Evolutionary conservation across 2,797 vertebrate species (phyloP), one percentile per base, ranked within the genome.

Genomic region (Oreortyx pictus): DNA sequence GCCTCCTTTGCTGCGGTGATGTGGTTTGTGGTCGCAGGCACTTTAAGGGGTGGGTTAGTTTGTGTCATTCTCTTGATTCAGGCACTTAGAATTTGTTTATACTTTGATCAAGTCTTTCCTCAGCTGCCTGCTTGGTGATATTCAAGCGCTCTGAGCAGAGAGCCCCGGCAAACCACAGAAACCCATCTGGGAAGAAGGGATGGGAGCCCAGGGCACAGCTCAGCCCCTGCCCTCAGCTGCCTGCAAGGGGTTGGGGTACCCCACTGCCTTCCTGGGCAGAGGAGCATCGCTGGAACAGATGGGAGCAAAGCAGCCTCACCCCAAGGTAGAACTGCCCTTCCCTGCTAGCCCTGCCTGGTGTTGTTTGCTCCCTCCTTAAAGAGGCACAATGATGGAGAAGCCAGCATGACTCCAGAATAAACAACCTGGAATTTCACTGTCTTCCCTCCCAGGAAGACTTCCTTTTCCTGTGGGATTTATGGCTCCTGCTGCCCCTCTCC

Each of bases 21-120:
- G 93, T 91, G 88, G 93, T 94, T 90, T 95, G 93, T 84, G 92
- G 95, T 83, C 82, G 31, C 66, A 52, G 44, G 76, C 88, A 72
- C 82, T 85, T 85, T 33, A 44, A 66, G 75, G 77, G 59, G 31
- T 79, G 76, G 76, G 78, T 84, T 39, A 76, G 71, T 56, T 61
- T 67, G 83, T 86, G 80, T 88, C 93, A 74, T 54, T 92, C 70
- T 89, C 54, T 44, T 7, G 29, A 57, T 56, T 71, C 60, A 46
- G 74, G 74, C 43, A 2, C 62, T 77, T 31, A 35, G 64, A 24
- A 59, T 35, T 72, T 70, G 83, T 88, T 85, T 87, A 33, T 56
- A 13, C 52, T 80, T 59, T 72, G 86, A 57, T 31, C 1, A 8
- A 85, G 44, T 15, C 75, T 88, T 77, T 88, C 67, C 67, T 68